Percentiles rank a stretch among this genome's conserved stretches.
phyloP scores from a whole-genome alignment of 1,140 invertebrate genomes.

The Dendrolimus punctatus region DNA sequence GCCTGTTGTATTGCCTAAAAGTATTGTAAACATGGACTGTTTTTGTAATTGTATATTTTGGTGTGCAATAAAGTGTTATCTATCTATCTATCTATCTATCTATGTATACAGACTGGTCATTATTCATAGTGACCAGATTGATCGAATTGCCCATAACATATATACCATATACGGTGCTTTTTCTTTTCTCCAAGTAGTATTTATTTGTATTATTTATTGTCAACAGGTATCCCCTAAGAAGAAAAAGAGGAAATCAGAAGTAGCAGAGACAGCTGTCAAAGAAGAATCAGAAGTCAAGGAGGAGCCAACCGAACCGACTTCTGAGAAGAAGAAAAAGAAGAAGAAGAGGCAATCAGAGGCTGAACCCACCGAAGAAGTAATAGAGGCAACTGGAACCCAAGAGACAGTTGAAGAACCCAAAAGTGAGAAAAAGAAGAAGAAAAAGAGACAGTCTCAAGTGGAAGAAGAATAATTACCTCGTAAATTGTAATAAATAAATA shows the following conservation, averaged over 20 bases:
- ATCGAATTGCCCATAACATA: no score
- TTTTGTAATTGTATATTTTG: no score
- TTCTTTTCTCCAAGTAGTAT: neutral
- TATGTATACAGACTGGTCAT: no score
- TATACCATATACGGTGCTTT: no score
- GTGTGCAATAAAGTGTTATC: no score
- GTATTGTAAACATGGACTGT: no score
- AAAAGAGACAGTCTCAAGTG: slow-evolving; percentile 35
- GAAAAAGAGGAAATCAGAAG: slow-evolving; percentile 18
- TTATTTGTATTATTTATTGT: slow-evolving; percentile 4
- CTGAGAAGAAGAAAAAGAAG: slow-evolving; percentile 66
- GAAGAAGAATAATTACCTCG: slow-evolving; percentile 36
- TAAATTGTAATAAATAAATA: neutral
- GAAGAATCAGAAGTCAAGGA: slow-evolving; percentile 17
- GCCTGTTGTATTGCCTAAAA: no score
- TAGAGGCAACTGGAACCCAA: slow-evolving; percentile 1
- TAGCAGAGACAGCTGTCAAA: slow-evolving; percentile 17
- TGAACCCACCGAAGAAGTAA: slow-evolving; percentile 6
- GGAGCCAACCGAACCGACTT: slow-evolving; percentile 21
- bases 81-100: no score
- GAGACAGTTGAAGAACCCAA: slow-evolving; percentile 10
- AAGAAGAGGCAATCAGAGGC: slow-evolving; percentile 30
- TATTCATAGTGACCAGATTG: no score
- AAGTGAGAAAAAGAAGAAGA: slow-evolving; percentile 28
- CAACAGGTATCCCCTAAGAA: slow-evolving; percentile 40